Evolutionary conservation across 2,113 vertebrate species (phyloP), one percentile per base, ranked within the genome.

Genomic region (Hippocampus guttulatus): DNA sequence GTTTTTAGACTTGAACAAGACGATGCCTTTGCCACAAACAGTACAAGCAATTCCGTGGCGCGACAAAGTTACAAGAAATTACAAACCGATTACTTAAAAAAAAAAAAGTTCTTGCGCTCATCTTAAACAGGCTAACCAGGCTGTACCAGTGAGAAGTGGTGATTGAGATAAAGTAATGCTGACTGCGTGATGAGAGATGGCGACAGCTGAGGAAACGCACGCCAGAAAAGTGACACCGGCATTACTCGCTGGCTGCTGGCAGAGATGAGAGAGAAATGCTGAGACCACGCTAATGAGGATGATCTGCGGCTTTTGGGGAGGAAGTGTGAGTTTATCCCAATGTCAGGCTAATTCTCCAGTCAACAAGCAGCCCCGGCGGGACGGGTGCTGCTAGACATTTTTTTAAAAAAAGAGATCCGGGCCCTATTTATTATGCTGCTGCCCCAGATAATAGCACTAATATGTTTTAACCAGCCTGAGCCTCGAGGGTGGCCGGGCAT

Each of bases 381-480:
- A 43, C 20, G 20, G 38, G 20, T 3, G 40, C 38, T n/a, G 41
- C 23, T 33, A 75, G 79, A 81, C 68, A 30, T 73, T 76, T 81
- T 67, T 16, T 3, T 4, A 33, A 33, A 33, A 25, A 47, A 69
- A 41, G 2, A 55, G 54, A 79, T 64, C 21, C 0, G 2, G 66
- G 68, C 79, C 64, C 57, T 80, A 76, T 80, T 89, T 83, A 82
- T 89, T 83, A 82, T 79, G 75, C 75, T 38, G 63, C 47, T 69
- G 72, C 64, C 80, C 73, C 77, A 77, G 67, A 87, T 82, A 84
- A 76, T 77, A 73, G 60, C 72, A 57, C 72, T 87, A 84, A 86
- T 85, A 81, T 81, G 71, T 86, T 86, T 85, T 85, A 86, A 88
- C 84, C 76, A 88, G 84, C 78, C 76, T 86, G 75, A 58, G 74